A percentile compares a stretch with the other conserved stretches of the same genome.
Evolutionary conservation across 2,888 invertebrate genomes (phyloP).

Genomic region (Drosophila atripex): DNA sequence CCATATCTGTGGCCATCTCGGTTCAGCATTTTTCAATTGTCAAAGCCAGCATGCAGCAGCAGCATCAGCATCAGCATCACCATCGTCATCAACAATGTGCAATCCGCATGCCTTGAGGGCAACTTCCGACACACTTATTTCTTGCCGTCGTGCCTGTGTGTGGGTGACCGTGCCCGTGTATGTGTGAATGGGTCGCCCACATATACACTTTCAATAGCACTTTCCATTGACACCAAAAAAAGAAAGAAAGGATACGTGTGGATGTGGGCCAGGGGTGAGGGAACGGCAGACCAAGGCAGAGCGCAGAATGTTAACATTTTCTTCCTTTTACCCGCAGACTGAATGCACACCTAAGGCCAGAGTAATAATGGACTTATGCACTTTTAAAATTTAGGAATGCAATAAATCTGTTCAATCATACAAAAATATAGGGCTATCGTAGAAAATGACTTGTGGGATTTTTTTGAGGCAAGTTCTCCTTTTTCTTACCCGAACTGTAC

Average conservation of each 20-base stretch:
- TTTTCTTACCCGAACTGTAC: background rate
- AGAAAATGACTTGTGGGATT: too few relatives aligned
- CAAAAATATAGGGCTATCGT: too few relatives aligned
- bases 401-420: too few relatives aligned
- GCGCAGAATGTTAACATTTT: constrained; percentile 39
- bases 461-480: too few relatives aligned
- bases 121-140: constrained; percentile 71
- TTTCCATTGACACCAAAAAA: constrained; percentile 69
- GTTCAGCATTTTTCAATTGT: constrained; percentile 56
- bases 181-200: constrained; percentile 52
- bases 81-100: constrained; percentile 57
- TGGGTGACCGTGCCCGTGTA: constrained; percentile 27
- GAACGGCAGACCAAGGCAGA: constrained; percentile 9
- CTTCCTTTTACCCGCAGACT: constrained; percentile 15
- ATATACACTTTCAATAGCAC: constrained; percentile 62
- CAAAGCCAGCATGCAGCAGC: constrained; percentile 52
- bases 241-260: constrained; percentile 1
- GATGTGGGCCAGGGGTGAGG: constrained; percentile 14
- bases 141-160: constrained; percentile 38
- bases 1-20: constrained; percentile 16
- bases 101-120: constrained; percentile 71
- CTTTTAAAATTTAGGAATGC: too few relatives aligned
- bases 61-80: constrained; percentile 8
- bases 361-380: background rate
- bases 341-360: background rate